Conservation (phyloP, 1,140 invertebrate species). For the Hylyphantes graminicola region DNA sequence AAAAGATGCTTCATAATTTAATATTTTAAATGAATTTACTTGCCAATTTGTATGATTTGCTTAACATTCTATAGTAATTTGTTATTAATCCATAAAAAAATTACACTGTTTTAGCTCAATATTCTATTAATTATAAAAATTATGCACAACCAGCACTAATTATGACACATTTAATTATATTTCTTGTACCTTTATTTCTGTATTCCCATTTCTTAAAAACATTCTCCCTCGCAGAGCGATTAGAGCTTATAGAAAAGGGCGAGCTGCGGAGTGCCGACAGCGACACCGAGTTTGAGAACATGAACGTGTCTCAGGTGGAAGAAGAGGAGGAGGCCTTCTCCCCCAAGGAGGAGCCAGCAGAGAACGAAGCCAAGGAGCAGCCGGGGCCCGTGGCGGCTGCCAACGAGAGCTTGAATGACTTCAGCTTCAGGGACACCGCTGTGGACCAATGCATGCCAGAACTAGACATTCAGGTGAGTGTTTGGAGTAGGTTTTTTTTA, state of each 20-base stretch:
- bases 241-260: conserved; percentile 61
- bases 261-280: conserved; percentile 44
- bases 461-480: conserved; percentile 60
- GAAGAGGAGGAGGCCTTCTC: not conserved
- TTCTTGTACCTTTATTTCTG: not conserved
- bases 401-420: conserved; percentile 31
- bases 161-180: not conserved
- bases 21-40: no score
- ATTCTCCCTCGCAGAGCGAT: conserved; percentile 41
- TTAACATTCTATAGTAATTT: no score
- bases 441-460: conserved; percentile 60
- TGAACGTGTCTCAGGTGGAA: conserved; percentile 22
- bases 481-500: not conserved
- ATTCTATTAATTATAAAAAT: no score
- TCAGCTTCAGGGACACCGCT: conserved; percentile 20
- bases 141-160: no score
- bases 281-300: conserved; percentile 31
- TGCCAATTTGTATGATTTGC: no score
- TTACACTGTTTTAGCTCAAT: no score
- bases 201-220: no score
- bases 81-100: no score
- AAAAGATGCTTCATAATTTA: no score
- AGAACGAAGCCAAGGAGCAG: conserved; percentile 32
- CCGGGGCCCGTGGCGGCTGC: not conserved
- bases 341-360: conserved; percentile 27